Evolutionary conservation across 2,888 invertebrate species (phyloP).

Genomic region (Stictocephala bisonia): DNA sequence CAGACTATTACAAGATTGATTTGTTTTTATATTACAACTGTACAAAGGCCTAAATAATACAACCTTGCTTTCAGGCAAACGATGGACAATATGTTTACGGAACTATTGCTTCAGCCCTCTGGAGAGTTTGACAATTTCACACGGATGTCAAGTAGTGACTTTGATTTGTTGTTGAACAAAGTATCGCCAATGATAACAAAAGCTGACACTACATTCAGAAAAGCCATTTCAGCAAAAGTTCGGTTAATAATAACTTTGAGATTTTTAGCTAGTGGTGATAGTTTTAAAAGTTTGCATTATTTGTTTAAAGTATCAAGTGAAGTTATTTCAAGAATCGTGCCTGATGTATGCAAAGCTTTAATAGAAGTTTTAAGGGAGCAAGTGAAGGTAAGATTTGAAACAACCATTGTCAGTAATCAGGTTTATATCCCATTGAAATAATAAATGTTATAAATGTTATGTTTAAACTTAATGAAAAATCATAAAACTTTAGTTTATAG

Average conservation of each 20-base stretch:
- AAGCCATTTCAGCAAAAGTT: constrained; percentile 35
- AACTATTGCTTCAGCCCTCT: constrained; percentile 18
- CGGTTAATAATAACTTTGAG: constrained; percentile 21
- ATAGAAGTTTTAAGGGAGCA: constrained; percentile 17
- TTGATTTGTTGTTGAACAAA: constrained; percentile 41
- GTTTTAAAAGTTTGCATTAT: constrained; percentile 35
- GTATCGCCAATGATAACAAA: constrained; percentile 34
- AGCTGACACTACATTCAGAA: constrained; percentile 13
- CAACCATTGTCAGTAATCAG: constrained; percentile 3
- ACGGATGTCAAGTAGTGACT: constrained; percentile 25
- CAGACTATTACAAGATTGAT: neutral
- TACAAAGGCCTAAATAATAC: neutral
- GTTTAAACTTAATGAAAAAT: neutral
- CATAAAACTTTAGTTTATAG: neutral
- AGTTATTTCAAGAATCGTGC: constrained; percentile 38
- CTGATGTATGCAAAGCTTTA: constrained; percentile 22
- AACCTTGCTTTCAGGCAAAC: constrained; percentile 26
- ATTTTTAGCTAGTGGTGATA: constrained; percentile 39
- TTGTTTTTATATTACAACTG: neutral
- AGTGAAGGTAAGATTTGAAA: constrained; percentile 34
- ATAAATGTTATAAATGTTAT: neutral
- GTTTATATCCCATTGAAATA: neutral
- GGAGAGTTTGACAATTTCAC: constrained; percentile 43
- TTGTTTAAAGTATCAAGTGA: constrained; percentile 39
- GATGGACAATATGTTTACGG: constrained; percentile 29